phyloP scores from a whole-genome alignment of 2,888 invertebrate species.

The Rotaria sp. region DNA sequence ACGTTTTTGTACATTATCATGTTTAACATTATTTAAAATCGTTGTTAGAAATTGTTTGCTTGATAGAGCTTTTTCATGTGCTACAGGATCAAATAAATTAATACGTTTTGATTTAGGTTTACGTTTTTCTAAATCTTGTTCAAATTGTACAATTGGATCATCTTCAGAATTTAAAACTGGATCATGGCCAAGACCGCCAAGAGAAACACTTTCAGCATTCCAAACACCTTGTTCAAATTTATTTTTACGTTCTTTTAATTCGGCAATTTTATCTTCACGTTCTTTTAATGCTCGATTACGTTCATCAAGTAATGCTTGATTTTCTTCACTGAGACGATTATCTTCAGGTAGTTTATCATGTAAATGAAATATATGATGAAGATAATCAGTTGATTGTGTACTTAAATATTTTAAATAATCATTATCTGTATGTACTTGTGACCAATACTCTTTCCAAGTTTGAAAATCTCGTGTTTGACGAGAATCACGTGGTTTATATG shows the following conservation, averaged over 20 bases:
- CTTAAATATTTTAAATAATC: constrained; percentile 55
- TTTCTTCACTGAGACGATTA: constrained; percentile 42
- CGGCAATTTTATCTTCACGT: constrained; percentile 45
- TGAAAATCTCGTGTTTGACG: constrained; percentile 36
- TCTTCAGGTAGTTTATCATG: constrained; percentile 52
- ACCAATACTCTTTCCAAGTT: constrained; percentile 54
- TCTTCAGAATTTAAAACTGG: constrained; percentile 47
- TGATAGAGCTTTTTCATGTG: constrained; percentile 24
- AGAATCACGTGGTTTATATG: constrained; percentile 35
- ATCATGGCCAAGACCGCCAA: constrained; percentile 53
- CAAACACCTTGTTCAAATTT: constrained; percentile 52
- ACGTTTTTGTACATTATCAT: constrained; percentile 46
- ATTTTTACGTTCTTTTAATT: constrained; percentile 48
- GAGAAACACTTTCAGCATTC: constrained; percentile 51
- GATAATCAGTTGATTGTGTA: constrained; percentile 53
- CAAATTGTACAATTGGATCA: constrained; percentile 32
- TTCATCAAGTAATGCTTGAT: constrained; percentile 29
- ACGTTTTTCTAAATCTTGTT: constrained; percentile 32
- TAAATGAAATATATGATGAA: constrained; percentile 54
- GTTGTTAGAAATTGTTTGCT: not conserved
- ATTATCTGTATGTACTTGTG: constrained; percentile 50
- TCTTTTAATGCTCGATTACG: constrained; percentile 35
- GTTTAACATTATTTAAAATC: constrained; percentile 10
- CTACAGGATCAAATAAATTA: constrained; percentile 32
- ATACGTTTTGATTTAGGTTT: constrained; percentile 34